Evolutionary conservation across 2,113 vertebrate species (phyloP).

Genomic region (Syrmaticus mikado): DNA sequence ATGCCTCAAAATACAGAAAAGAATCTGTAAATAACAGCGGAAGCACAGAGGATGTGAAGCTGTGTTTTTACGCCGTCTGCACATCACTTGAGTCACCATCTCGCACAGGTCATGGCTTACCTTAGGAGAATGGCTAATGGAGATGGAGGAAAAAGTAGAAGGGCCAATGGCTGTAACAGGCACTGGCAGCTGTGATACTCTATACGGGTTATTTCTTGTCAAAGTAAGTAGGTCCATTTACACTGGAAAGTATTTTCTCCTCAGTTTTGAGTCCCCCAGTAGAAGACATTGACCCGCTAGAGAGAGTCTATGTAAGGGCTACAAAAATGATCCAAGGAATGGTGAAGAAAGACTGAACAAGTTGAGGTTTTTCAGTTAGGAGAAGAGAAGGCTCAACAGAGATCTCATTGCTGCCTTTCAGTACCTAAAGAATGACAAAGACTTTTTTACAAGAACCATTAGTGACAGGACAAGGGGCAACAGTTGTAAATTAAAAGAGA

Average conservation of each 20-base stretch:
- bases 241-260: not conserved
- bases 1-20: not conserved
- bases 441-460: not conserved
- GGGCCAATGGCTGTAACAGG: not conserved
- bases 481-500: not conserved
- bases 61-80: not conserved
- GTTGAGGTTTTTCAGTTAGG: not conserved
- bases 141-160: not conserved
- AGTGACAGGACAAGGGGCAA: not conserved
- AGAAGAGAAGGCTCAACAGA: not conserved
- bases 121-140: not conserved
- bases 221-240: not conserved
- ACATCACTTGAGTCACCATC: not conserved
- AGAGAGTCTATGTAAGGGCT: not conserved
- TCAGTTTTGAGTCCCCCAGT: not conserved
- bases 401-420: not conserved
- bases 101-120: not conserved
- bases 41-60: not conserved
- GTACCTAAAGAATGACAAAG: not conserved
- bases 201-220: not conserved
- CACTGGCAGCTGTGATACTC: not conserved
- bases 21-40: not conserved
- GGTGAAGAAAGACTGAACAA: not conserved
- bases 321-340: not conserved
- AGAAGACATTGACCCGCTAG: not conserved